phyloP scores from a whole-genome alignment of 1,140 invertebrate genomes.

The Hylyphantes graminicola region DNA sequence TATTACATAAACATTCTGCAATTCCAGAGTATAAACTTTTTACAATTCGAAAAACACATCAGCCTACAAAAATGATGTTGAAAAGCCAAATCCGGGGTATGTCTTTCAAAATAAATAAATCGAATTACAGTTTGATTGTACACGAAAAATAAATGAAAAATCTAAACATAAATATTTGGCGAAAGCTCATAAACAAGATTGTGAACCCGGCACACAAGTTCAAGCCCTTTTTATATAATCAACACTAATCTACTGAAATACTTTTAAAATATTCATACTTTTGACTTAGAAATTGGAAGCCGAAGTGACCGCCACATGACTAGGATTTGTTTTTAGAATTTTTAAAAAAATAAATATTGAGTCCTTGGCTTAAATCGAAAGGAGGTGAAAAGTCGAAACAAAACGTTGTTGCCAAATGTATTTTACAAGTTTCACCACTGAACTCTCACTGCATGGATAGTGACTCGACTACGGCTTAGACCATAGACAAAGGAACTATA shows the following conservation, averaged over 20 bases:
- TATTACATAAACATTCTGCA: too few relatives aligned
- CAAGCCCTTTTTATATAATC: neutral
- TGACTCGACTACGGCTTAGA: too few relatives aligned
- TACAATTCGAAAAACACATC: too few relatives aligned
- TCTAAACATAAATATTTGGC: neutral
- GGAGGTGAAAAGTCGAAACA: conserved; percentile 34
- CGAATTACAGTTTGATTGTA: neutral
- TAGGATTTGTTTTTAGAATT: neutral
- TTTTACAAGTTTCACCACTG: neutral
- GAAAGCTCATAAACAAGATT: neutral
- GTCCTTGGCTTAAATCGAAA: conserved; percentile 40
- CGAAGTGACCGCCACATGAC: conserved; percentile 34
- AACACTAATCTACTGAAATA: neutral
- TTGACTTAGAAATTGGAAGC: conserved; percentile 5
- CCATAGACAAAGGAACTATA: too few relatives aligned
- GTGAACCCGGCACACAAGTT: neutral
- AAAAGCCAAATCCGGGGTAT: too few relatives aligned
- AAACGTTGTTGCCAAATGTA: conserved; percentile 5
- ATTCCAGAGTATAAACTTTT: too few relatives aligned
- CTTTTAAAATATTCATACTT: conserved; percentile 7
- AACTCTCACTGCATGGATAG: too few relatives aligned
- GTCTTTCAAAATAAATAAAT: neutral
- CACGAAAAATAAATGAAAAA: neutral
- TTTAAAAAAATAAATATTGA: neutral
- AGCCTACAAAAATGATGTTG: too few relatives aligned